Conservation (phyloP, 1,140 invertebrate genomes). For the Tetramorium simillimum region DNA sequence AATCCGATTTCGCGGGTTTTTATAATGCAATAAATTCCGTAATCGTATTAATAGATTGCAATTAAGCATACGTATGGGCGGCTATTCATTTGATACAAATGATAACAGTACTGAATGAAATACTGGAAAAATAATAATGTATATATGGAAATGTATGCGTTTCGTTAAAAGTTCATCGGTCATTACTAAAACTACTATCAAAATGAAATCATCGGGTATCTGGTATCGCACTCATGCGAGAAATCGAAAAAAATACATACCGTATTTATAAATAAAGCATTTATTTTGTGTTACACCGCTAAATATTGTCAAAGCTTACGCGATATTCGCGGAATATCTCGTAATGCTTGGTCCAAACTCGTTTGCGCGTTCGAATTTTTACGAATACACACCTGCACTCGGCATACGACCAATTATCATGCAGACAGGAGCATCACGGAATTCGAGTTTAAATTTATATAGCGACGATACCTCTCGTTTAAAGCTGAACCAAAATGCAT, state of each 20-base stretch:
- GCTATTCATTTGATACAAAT: not conserved
- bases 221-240: not conserved
- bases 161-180: not conserved
- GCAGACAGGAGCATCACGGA: constrained; percentile 38
- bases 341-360: constrained; percentile 22
- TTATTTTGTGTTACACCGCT: constrained; percentile 26
- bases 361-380: constrained; percentile 34
- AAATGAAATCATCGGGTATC: not conserved
- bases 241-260: not conserved
- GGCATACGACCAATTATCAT: constrained; percentile 47
- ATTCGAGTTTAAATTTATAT: constrained; percentile 57
- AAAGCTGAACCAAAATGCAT: constrained; percentile 46
- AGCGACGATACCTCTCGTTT: constrained; percentile 47
- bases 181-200: not conserved
- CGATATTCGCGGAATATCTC: constrained; percentile 42
- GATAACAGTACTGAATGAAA: not conserved
- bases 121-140: not conserved
- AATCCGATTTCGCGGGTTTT: constrained; percentile 18
- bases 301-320: constrained; percentile 6
- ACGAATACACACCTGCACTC: not conserved
- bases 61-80: not conserved
- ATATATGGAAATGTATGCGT: not conserved
- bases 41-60: constrained; percentile 25
- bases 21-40: not conserved
- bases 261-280: constrained; percentile 9